Evolutionary conservation across 2,888 invertebrate genomes (phyloP).

Genomic region (Digitonthophagus gazella): DNA sequence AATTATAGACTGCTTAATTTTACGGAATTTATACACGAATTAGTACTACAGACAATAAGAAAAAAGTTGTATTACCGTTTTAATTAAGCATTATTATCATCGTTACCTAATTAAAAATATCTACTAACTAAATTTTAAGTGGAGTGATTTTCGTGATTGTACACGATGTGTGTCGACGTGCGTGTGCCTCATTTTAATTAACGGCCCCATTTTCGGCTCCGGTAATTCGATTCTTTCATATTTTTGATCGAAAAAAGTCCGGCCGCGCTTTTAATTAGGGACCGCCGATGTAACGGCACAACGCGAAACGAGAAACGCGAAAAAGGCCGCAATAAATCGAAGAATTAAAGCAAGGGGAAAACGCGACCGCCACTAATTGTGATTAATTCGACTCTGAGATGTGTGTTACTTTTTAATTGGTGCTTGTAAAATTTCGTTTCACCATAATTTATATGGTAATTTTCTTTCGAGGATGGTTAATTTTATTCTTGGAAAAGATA

Average conservation of each 20-base stretch:
- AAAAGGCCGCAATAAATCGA: background rate
- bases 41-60: background rate
- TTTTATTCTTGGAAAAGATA: background rate
- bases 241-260: background rate
- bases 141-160: too few relatives aligned
- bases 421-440: background rate
- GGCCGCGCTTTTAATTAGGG: background rate
- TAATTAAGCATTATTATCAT: too few relatives aligned
- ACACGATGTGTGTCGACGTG: too few relatives aligned
- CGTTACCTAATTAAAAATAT: background rate
- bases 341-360: too few relatives aligned
- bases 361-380: background rate
- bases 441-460: background rate
- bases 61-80: too few relatives aligned
- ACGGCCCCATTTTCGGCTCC: background rate
- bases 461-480: background rate
- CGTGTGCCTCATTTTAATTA: too few relatives aligned
- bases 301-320: background rate
- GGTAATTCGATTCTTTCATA: background rate
- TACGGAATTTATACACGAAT: constrained; percentile 9
- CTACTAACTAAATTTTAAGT: too few relatives aligned
- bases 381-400: background rate
- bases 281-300: too few relatives aligned
- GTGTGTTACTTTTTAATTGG: background rate
- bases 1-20: constrained; percentile 13